These are phyloP conservation scores for Brachypteracias leptosomus DNA, from an alignment of 2,113 vertebrate genomes.

Conservation along the genomic window DNA sequence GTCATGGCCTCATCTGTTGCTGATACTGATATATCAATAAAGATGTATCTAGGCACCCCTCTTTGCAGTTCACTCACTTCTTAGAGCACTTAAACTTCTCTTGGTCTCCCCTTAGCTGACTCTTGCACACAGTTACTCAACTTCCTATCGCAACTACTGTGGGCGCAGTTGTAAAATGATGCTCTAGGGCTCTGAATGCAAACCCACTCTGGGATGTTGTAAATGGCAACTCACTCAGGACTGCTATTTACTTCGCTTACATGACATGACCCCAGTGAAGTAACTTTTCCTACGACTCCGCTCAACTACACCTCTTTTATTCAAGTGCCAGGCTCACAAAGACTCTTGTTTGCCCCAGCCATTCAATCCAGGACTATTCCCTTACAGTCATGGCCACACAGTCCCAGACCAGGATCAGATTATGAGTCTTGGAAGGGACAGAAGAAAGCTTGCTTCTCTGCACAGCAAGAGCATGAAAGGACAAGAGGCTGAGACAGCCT, in stretches of 20 bases:
- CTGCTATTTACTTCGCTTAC: not conserved
- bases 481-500: not conserved
- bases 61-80: not conserved
- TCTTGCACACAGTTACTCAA: conserved; percentile 26
- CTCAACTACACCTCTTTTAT: not conserved
- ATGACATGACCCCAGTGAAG: not conserved
- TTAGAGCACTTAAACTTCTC: not conserved
- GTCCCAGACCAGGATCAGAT: not conserved
- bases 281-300: not conserved
- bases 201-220: not conserved
- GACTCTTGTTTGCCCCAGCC: not conserved
- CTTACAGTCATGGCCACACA: not conserved
- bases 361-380: not conserved
- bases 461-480: not conserved
- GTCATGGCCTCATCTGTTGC: not conserved
- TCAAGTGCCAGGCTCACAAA: not conserved
- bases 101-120: not conserved
- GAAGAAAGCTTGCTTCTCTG: not conserved
- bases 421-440: not conserved
- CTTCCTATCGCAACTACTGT: not conserved
- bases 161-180: not conserved
- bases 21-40: not conserved
- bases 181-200: not conserved
- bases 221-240: not conserved
- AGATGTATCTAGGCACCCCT: not conserved